These are phyloP conservation scores for Dendrolimus punctatus DNA, from an alignment of 1,140 invertebrate genomes.

Conservation along the genomic window DNA sequence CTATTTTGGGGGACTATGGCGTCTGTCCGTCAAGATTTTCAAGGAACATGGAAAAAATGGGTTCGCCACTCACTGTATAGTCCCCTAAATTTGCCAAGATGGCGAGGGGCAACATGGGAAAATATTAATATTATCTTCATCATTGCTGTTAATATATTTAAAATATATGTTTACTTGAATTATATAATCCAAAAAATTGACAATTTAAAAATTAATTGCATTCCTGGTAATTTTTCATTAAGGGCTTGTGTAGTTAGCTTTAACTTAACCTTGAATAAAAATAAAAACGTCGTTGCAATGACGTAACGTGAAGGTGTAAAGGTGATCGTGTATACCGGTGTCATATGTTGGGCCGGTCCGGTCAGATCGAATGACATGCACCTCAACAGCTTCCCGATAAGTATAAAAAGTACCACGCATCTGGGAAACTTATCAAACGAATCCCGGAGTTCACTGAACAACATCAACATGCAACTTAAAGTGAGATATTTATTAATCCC, in stretches of 20 bases:
- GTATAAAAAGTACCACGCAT: slow-evolving; percentile 60
- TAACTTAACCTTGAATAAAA: slow-evolving; percentile 48
- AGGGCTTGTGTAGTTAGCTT: slow-evolving; percentile 21
- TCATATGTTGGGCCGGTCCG: slow-evolving; percentile 55
- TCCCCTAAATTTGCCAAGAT: no score
- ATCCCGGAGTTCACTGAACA: slow-evolving; percentile 37
- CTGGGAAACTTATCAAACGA: slow-evolving; percentile 47
- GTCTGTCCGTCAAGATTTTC: no score
- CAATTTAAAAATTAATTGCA: neutral
- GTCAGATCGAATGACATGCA: slow-evolving; percentile 37
- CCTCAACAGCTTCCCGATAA: slow-evolving; percentile 23
- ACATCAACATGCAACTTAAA: slow-evolving; percentile 59
- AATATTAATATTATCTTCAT: slow-evolving; percentile 5
- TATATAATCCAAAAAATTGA: neutral
- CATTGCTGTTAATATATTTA: slow-evolving; percentile 4
- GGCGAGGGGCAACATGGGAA: neutral
- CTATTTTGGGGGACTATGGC: no score
- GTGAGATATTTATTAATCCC: slow-evolving; percentile 26
- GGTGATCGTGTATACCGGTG: slow-evolving; percentile 43
- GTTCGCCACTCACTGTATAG: no score
- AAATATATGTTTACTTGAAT: neutral
- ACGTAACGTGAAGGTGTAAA: slow-evolving; percentile 45
- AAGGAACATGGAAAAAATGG: no score
- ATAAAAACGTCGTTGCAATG: slow-evolving; percentile 32
- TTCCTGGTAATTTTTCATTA: no score